A percentile compares a stretch with the other conserved stretches of the same genome.
Conservation (phyloP, 2,113 vertebrate genomes). For the Muntiacus muntjak region DNA sequence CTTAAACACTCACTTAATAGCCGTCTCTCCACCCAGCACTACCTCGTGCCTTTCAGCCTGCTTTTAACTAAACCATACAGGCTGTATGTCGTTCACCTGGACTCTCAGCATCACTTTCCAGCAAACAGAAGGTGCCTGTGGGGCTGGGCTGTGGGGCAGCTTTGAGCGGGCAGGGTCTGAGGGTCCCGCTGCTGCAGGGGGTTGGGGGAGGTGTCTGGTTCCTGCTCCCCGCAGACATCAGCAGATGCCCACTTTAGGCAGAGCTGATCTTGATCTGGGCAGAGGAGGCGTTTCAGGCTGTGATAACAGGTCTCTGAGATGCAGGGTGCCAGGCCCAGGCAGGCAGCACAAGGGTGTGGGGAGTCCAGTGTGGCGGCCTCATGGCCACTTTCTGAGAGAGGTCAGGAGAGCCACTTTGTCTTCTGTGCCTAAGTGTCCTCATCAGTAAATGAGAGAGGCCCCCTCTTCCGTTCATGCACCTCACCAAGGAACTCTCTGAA, state of each 20-base stretch:
- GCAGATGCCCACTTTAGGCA: background rate
- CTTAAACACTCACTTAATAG: background rate
- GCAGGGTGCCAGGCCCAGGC: background rate
- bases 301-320: background rate
- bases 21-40: background rate
- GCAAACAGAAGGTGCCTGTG: background rate
- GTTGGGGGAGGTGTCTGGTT: background rate
- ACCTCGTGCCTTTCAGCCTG: background rate
- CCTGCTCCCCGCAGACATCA: background rate
- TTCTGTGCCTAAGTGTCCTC: background rate
- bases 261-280: background rate
- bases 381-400: background rate
- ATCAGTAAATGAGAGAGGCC: background rate
- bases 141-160: background rate
- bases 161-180: background rate
- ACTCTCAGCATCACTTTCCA: background rate
- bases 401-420: background rate
- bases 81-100: background rate
- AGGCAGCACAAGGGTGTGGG: fast-evolving
- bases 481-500: background rate
- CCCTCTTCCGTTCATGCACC: background rate
- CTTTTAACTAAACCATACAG: background rate
- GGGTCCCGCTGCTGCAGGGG: background rate
- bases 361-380: background rate
- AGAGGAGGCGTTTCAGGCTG: background rate